A percentile compares a stretch with the other conserved stretches of the same genome.
Evolutionary conservation across 1,140 invertebrate species (phyloP).

Genomic region (Myzus persicae): DNA sequence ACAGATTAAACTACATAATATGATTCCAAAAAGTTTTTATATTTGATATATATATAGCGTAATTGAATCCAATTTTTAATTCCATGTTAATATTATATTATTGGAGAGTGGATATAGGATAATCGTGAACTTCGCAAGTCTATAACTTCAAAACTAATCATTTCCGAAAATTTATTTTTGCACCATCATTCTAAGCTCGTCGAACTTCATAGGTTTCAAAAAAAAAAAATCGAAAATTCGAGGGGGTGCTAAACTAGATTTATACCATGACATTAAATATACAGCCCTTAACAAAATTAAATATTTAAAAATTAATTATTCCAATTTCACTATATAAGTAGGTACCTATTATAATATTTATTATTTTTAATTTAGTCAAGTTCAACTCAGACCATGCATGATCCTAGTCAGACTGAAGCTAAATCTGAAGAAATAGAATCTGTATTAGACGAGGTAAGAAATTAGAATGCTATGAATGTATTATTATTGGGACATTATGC

Average conservation of each 20-base stretch:
- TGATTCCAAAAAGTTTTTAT: neutral
- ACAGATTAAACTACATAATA: neutral
- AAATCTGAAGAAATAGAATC: neutral
- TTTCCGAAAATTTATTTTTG: too few species aligned
- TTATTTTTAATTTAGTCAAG: constrained; percentile 35
- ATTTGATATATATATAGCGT: too few species aligned
- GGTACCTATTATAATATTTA: neutral
- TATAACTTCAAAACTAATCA: too few species aligned
- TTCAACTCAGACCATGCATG: neutral
- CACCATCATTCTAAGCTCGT: too few species aligned
- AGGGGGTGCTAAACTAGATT: too few species aligned
- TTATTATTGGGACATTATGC: neutral
- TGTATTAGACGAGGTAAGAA: constrained; percentile 5
- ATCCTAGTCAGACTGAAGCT: constrained; percentile 27
- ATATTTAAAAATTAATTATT: neutral
- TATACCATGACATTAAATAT: constrained; percentile 10
- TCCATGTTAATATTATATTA: neutral
- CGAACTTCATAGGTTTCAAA: too few species aligned
- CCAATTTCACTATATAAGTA: neutral
- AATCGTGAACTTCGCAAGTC: too few species aligned
- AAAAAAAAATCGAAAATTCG: too few species aligned
- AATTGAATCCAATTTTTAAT: too few species aligned
- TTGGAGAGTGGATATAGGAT: neutral
- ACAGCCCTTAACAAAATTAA: too few species aligned
- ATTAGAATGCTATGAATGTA: neutral